Evolutionary conservation across 2,888 invertebrate genomes (phyloP).

Genomic region (Tryphoninae sp.): DNA sequence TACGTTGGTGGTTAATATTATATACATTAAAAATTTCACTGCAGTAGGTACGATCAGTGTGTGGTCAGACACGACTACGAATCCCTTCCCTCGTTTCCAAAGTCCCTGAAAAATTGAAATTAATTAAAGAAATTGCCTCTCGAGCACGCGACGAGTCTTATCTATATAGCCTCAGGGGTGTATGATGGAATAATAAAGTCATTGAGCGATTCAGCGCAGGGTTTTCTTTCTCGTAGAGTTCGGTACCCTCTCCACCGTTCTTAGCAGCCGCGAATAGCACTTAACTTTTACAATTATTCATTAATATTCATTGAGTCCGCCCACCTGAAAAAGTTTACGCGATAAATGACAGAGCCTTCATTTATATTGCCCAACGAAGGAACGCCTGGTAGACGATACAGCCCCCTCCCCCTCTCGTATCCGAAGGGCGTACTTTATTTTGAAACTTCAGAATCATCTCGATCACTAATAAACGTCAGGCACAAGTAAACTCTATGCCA

Average conservation of each 20-base stretch:
- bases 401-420: not conserved
- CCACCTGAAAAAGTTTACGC: not conserved
- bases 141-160: not conserved
- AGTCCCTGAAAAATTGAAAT: not conserved
- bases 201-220: not conserved
- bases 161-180: not conserved
- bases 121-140: not conserved
- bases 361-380: slow-evolving; percentile 10
- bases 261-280: not conserved
- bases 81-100: not conserved
- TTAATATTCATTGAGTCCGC: not conserved
- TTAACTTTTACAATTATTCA: slow-evolving; percentile 21
- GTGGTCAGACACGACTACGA: not conserved
- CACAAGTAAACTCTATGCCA: too few relatives aligned
- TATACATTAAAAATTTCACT: too few relatives aligned
- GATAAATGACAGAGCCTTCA: slow-evolving; percentile 3
- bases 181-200: not conserved
- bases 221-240: not conserved
- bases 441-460: not conserved
- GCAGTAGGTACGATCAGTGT: not conserved
- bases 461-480: too few relatives aligned
- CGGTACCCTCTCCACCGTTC: not conserved
- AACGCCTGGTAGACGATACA: not conserved
- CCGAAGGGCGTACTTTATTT: not conserved
- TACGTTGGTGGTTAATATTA: too few relatives aligned